Conservation (phyloP, 2,113 vertebrate genomes). For the Solea solea region DNA sequence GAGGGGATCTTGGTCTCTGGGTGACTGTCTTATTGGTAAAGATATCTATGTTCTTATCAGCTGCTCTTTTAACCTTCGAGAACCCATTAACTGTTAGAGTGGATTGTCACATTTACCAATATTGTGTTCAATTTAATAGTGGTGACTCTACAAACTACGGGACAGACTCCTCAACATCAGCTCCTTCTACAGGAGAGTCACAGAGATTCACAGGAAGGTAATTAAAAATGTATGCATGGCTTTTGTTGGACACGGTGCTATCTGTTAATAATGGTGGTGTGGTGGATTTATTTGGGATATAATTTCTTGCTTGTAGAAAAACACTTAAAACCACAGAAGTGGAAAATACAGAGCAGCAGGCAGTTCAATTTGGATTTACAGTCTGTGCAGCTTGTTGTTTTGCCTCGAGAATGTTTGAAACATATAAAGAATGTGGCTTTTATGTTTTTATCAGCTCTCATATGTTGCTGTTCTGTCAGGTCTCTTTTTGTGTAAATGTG, state of each 20-base stretch:
- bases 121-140: slow-evolving; percentile 50
- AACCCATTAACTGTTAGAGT: slow-evolving; percentile 3
- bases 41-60: neutral
- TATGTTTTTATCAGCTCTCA: too few relatives aligned
- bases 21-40: slow-evolving; percentile 6
- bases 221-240: slow-evolving; percentile 21
- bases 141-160: slow-evolving; percentile 40
- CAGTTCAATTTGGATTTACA: slow-evolving; percentile 5
- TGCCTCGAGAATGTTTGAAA: neutral
- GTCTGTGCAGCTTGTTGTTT: neutral
- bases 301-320: slow-evolving; percentile 3
- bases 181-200: slow-evolving; percentile 35
- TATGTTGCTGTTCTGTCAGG: slow-evolving; percentile 1
- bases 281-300: neutral
- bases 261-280: neutral
- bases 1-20: too few relatives aligned
- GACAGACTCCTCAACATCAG: slow-evolving; percentile 44
- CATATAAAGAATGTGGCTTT: neutral
- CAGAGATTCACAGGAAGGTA: slow-evolving; percentile 49
- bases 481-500: neutral
- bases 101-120: neutral
- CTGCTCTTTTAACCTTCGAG: neutral
- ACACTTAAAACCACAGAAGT: neutral
- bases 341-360: neutral
- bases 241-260: neutral